Conservation (phyloP, 2,888 invertebrate species). For the Schizaphis graminum region DNA sequence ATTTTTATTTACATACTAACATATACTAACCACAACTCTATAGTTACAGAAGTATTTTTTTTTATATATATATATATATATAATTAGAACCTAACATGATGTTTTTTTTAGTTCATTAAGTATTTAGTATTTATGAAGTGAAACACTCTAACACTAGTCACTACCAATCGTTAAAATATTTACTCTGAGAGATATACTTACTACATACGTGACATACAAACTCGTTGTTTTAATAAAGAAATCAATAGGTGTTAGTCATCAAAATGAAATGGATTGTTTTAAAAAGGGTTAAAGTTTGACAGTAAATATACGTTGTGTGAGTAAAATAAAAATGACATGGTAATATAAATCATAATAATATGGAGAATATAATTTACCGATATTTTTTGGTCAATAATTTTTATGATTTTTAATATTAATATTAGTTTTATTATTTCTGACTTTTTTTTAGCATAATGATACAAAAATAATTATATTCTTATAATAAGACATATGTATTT, state of each 20-base stretch:
- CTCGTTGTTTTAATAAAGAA: conserved; percentile 39
- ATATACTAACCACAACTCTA: not conserved
- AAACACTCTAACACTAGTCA: not conserved
- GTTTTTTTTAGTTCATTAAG: not conserved
- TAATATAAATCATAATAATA: not conserved
- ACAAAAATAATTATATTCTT: not conserved
- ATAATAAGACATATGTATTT: not conserved
- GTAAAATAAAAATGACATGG: not conserved
- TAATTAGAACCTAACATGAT: not conserved
- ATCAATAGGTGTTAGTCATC: conserved; percentile 61
- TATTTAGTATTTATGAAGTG: not conserved
- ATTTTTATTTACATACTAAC: not conserved
- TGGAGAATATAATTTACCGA: not conserved
- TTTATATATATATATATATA: not conserved
- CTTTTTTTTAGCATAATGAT: not conserved
- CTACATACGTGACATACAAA: not conserved
- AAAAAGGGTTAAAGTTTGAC: conserved; percentile 56
- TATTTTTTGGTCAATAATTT: not conserved
- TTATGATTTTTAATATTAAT: not conserved
- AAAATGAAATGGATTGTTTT: conserved; percentile 39
- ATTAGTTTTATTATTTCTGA: not conserved
- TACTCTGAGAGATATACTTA: conserved; percentile 6
- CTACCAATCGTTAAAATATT: conserved; percentile 30
- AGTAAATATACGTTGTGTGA: conserved; percentile 34
- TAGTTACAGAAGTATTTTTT: conserved; percentile 13